Evolutionary conservation across 92 coral and sea anemone species (phyloP), one percentile per base, ranked within the genome.

Genomic region (Nematostella vectensis): DNA sequence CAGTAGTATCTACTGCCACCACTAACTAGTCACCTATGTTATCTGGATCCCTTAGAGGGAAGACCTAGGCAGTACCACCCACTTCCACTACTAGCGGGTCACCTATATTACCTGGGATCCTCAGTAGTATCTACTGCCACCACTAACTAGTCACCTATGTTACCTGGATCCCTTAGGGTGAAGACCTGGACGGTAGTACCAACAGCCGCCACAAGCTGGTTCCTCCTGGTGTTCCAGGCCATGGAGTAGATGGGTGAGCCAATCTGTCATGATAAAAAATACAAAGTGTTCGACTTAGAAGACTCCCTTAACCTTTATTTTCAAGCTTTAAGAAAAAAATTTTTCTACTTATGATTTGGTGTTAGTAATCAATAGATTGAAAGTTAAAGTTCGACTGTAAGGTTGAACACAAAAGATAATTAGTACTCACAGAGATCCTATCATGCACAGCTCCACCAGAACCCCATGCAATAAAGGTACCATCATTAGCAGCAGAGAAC

Each of bases 381-480:
- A 33, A 33, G 6, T 33, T 33, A 15, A 6, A 33, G 15, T 15
- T 33, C 8, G 40, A 33, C 40, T 33, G 15, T 33, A 6, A 15
- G 40, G 40, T 33, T 33, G 40, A 6, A 33, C 6, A n/a, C n/a
- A n/a, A n/a, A n/a, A n/a, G n/a, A n/a, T n/a, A n/a, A n/a, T n/a
- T n/a, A 44, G 11, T 30, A 59, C 89, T 71, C 59, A 85, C 95
- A 25, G 71, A 59, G 48, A 85, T 75, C 62, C 77, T 78, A 49
- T 91, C 98, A 67, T 81, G 79, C 27, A 91, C 95, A 15, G 98
- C 98, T 55, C 98, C 98, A 2, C 98, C 98, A 59, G 98, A 85
- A 26, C 98, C 98, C 95, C 98, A 91, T 3, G 91, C 91, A 18
- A 91, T 83, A 37, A 91, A 74, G 25, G 79, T 73, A 9, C 98